phyloP scores from a whole-genome alignment of 2,113 vertebrate species.

The Actinemys pallida region DNA sequence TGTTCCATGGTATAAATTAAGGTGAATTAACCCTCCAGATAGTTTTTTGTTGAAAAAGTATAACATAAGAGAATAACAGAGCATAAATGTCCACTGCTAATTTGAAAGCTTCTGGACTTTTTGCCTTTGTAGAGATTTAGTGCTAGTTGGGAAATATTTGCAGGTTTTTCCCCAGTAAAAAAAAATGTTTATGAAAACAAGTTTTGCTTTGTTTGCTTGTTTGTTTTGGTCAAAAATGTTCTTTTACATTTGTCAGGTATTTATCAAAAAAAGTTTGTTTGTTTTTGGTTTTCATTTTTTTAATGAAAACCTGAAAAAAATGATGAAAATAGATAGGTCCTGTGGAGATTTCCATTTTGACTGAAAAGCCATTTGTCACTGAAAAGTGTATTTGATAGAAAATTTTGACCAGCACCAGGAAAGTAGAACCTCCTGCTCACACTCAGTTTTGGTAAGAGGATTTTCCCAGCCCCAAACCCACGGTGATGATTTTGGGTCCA shows the following conservation, averaged over 20 bases:
- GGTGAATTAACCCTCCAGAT: constrained; percentile 53
- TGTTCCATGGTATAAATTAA: constrained; percentile 12
- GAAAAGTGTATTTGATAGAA: not conserved
- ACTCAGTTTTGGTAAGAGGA: not conserved
- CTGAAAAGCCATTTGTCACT: not conserved
- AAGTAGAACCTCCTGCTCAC: not conserved
- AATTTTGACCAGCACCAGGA: not conserved
- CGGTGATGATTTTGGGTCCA: not conserved
- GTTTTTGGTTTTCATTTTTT: not conserved
- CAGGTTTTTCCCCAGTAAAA: not conserved
- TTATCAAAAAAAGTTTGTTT: not conserved
- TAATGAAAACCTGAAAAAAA: not conserved
- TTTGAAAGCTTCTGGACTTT: not conserved
- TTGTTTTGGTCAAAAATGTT: too few relatives aligned
- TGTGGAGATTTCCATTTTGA: not conserved
- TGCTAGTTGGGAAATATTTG: not conserved
- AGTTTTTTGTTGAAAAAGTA: constrained; percentile 32
- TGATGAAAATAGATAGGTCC: not conserved
- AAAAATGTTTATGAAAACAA: not conserved
- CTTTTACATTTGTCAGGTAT: not conserved
- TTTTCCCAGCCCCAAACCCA: not conserved
- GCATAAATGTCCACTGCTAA: not conserved
- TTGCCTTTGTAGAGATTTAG: not conserved
- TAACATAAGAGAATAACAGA: not conserved
- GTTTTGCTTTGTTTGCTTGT: not conserved